Evolutionary conservation across 92 coral and sea anemone species (phyloP).

Genomic region (Pocillopora grandis): DNA sequence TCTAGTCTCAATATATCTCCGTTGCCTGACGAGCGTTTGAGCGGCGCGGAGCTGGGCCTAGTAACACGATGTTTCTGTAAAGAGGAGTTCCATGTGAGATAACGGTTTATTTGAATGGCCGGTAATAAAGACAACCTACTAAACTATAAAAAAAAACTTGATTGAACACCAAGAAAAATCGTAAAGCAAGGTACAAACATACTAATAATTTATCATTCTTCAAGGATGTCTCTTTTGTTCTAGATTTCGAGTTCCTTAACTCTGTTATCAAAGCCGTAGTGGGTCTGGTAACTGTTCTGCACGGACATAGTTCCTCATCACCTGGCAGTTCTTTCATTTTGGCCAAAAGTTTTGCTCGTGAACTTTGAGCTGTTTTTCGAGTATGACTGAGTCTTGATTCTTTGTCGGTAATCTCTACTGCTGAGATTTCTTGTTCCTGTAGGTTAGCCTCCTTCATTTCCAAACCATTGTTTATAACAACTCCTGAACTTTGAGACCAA

Average conservation of each 20-base stretch:
- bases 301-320: conserved; percentile 63
- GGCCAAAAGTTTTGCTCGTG: conserved; percentile 66
- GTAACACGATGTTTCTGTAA: conserved; percentile 71
- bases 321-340: conserved; percentile 66
- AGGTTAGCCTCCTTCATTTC: conserved; percentile 58
- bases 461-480: conserved; percentile 81
- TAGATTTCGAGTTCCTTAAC: conserved; percentile 47
- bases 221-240: conserved; percentile 20
- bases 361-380: conserved; percentile 18
- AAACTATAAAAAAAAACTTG: neutral
- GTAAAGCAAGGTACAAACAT: conserved; percentile 18
- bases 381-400: conserved; percentile 4
- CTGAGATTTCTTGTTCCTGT: conserved; percentile 35
- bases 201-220: conserved; percentile 68
- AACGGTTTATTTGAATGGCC: neutral
- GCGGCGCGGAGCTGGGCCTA: conserved; percentile 85
- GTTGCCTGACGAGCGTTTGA: conserved; percentile 37
- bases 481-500: conserved; percentile 47
- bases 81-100: neutral
- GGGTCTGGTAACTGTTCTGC: conserved; percentile 79
- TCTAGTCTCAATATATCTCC: neutral
- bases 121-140: neutral
- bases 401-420: neutral
- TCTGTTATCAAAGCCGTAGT: conserved; percentile 67
- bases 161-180: conserved; percentile 41